Evolutionary conservation across 2,113 vertebrate genomes (phyloP).

Genomic region (Lamprologus tigripictilis): DNA sequence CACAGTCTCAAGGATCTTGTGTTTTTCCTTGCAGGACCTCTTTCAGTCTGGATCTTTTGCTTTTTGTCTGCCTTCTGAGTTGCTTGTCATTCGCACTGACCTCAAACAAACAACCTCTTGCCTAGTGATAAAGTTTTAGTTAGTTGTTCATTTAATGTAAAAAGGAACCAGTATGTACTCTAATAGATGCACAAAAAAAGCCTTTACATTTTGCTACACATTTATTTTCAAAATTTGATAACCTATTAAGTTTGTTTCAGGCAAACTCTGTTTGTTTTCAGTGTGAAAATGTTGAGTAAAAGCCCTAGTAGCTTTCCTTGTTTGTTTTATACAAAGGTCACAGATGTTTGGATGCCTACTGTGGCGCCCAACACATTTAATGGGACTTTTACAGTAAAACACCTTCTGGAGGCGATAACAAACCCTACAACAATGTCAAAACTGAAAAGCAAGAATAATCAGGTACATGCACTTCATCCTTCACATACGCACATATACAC

Average conservation of each 20-base stretch:
- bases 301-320: not conserved
- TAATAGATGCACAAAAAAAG: not conserved
- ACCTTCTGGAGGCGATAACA: slow-evolving; percentile 37
- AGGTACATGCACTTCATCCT: not conserved
- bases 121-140: not conserved
- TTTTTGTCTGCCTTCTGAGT: not conserved
- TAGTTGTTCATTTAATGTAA: not conserved
- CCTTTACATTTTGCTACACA: not conserved
- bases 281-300: not conserved
- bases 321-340: slow-evolving; percentile 54
- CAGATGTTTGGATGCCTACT: slow-evolving; percentile 37
- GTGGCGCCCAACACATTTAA: slow-evolving; percentile 30
- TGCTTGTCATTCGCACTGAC: not conserved
- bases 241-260: not conserved
- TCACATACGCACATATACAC: not conserved
- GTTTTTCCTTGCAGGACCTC: not conserved
- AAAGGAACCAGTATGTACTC: not conserved
- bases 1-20: not conserved
- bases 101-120: not conserved
- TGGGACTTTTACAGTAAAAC: slow-evolving; percentile 47
- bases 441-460: slow-evolving; percentile 11
- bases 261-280: not conserved
- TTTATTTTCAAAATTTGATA: not conserved
- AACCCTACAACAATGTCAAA: slow-evolving; percentile 16
- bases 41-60: not conserved